phyloP scores from a whole-genome alignment of 2,797 vertebrate genomes.

The Phrynocephalus forsythii region DNA sequence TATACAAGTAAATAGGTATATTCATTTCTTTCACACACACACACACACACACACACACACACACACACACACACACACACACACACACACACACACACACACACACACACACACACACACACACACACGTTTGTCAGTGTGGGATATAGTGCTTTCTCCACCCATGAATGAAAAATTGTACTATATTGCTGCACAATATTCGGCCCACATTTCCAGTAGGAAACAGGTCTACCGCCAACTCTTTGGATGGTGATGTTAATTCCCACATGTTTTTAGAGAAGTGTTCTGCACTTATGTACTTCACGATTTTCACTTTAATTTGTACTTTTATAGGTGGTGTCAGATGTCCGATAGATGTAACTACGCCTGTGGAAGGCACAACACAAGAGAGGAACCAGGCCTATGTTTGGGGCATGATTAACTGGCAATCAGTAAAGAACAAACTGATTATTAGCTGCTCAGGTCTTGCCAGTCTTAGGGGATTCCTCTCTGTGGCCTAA shows the following conservation, averaged over 20 bases:
- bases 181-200: too few relatives aligned
- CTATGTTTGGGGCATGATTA: constrained; percentile 90
- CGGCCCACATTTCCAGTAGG: background rate
- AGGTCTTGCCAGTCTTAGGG: constrained; percentile 85
- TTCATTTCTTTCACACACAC: background rate
- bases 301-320: constrained; percentile 59
- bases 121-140: too few relatives aligned
- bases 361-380: constrained; percentile 41
- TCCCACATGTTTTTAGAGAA: constrained; percentile 49
- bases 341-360: constrained; percentile 35
- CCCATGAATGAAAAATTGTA: too few relatives aligned
- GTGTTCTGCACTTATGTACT: constrained; percentile 38
- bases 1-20: too few relatives aligned
- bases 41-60: too few relatives aligned
- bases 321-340: constrained; percentile 53
- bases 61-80: too few relatives aligned
- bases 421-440: constrained; percentile 92
- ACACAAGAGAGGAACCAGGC: constrained; percentile 75
- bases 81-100: too few relatives aligned
- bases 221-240: constrained; percentile 9
- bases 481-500: constrained; percentile 86
- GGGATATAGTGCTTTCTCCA: too few relatives aligned
- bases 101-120: too few relatives aligned
- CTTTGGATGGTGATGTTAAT: constrained; percentile 46
- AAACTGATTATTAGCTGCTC: constrained; percentile 94